Base-by-base conservation (phyloP, 2,888 invertebrate species). In the Dione juno region DNA sequence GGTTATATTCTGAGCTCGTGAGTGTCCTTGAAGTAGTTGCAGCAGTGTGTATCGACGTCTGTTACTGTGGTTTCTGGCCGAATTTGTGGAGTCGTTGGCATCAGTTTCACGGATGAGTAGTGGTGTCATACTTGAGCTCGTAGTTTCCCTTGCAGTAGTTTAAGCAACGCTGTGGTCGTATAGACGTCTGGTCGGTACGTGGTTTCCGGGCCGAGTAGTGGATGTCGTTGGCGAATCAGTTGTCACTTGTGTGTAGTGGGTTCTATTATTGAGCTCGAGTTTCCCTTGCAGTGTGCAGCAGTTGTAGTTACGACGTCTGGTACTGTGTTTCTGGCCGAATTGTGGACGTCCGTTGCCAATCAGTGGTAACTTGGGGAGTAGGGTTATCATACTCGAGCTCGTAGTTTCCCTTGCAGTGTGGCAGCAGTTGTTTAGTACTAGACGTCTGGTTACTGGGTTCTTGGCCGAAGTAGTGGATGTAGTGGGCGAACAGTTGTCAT, bases 401-500 rank as follows among this genome's bases (percentile, higher is more conserved):
- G 50, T 50, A 19, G 50, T 50, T 8, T 48, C 48, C 16, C 16
- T 48, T 50, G 16, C 19, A 1, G 50, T 50, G 59, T 59, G 0
- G 41, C 37, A 16, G 0, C 10, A 1, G 57, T 57, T 10, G 37
- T 19, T 16, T 40, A 10, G 11, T 16, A 11, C 19, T 40, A 16
- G 9, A 54, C 1, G 5, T 37, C 37, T 16, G 54, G 9, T n/a
- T 37, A 16, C 3, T 48, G 28, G 0, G n/a, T 63, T 16, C 28
- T 37, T 45, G 16, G 54, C n/a, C 1, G 19, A 8, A 10, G n/a
- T 14, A 11, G 43, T 59, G 9, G 59, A n/a, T 3, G 13, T 9
- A 0, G 21, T 0, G 1, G 2, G 10, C 0, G 35, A 3, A 0
- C 35, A 1, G 35, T 35, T 8, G 54, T 54, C 0, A 35, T n/a